phyloP scores from a whole-genome alignment of 2,113 vertebrate species.

The Echinops telfairi region DNA sequence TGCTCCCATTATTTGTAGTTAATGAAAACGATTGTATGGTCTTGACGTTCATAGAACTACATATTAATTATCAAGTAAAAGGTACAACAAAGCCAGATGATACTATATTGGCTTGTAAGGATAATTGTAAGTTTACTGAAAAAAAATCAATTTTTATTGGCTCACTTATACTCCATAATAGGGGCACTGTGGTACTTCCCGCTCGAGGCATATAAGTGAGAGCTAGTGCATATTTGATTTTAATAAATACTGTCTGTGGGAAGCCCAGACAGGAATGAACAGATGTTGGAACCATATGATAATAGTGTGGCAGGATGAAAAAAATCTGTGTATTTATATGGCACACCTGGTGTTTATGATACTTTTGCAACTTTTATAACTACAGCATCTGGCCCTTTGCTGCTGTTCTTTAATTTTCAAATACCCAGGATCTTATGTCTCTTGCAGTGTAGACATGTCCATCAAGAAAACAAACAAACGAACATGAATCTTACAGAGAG shows the following conservation, averaged over 20 bases:
- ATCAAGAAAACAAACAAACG: constrained; percentile 25
- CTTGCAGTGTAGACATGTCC: constrained; percentile 70
- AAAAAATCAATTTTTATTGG: constrained; percentile 76
- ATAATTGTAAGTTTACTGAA: constrained; percentile 77
- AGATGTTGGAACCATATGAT: constrained; percentile 81
- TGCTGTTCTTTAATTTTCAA: constrained; percentile 81
- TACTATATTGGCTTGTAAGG: constrained; percentile 67
- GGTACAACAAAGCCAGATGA: constrained; percentile 48
- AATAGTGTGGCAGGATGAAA: constrained; percentile 71
- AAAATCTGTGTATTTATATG: constrained; percentile 74
- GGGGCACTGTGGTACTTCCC: constrained; percentile 71
- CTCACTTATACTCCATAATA: constrained; percentile 73
- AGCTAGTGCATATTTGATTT: constrained; percentile 76
- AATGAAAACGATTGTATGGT: background rate
- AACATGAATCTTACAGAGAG: constrained; percentile 47
- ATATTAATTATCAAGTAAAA: constrained; percentile 69
- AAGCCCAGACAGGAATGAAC: constrained; percentile 69
- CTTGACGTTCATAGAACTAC: constrained; percentile 23
- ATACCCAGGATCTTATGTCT: constrained; percentile 72
- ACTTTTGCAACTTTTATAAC: constrained; percentile 78
- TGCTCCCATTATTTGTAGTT: constrained; percentile 60
- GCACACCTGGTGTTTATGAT: constrained; percentile 82
- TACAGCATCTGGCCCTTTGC: constrained; percentile 77
- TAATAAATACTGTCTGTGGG: constrained; percentile 81
- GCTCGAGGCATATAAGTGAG: constrained; percentile 68